Evolutionary conservation across 2,888 invertebrate species (phyloP).

Genomic region (Ditula angustiorana): DNA sequence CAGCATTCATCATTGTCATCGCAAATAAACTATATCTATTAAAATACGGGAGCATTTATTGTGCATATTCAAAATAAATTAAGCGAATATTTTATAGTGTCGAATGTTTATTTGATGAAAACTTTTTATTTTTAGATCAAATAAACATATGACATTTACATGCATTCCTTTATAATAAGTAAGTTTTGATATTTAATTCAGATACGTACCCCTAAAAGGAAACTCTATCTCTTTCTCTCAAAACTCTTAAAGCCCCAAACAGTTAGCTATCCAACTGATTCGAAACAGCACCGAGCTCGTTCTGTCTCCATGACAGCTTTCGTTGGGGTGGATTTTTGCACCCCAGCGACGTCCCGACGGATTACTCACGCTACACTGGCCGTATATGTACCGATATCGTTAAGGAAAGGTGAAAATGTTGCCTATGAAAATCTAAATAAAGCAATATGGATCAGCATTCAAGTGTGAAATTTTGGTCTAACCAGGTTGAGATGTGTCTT

Average conservation of each 20-base stretch:
- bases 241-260: neutral
- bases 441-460: constrained; percentile 55
- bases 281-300: neutral
- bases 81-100: too few species aligned
- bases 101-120: too few species aligned
- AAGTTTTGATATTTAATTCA: too few species aligned
- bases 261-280: neutral
- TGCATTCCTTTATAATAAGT: too few species aligned
- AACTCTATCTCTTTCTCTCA: neutral
- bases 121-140: too few species aligned
- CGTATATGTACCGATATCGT: constrained; percentile 53
- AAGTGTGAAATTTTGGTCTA: constrained; percentile 65
- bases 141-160: too few species aligned
- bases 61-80: too few species aligned
- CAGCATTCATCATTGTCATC: too few species aligned
- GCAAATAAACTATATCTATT: too few species aligned
- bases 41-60: too few species aligned
- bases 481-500: constrained; percentile 30
- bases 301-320: constrained; percentile 41
- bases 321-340: constrained; percentile 50
- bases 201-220: too few species aligned
- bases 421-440: constrained; percentile 48
- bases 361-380: constrained; percentile 70
- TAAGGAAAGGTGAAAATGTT: constrained; percentile 34
- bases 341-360: constrained; percentile 66